Evolutionary conservation across 2,113 vertebrate genomes (phyloP), one percentile per base, ranked within the genome.

Genomic region (Eonycteris spelaea): DNA sequence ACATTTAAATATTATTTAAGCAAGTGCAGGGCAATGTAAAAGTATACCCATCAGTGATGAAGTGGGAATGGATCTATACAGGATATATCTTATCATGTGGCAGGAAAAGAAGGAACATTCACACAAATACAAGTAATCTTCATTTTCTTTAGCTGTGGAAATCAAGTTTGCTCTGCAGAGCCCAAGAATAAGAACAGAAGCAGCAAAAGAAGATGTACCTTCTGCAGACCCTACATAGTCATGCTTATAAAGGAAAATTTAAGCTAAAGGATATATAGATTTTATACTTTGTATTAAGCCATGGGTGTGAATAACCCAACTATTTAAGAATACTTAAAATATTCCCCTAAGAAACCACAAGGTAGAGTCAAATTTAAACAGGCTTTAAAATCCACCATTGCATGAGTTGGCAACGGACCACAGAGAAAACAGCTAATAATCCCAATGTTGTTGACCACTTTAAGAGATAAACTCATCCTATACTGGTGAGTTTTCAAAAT

Each of bases 281-380:
- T 67, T 90, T 83, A 77, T 28, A 74, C 33, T 83, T 74, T 88
- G 30, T 87, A 9, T 74, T 75, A 95, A 75, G 3, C 51, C 57
- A 45, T 3, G 21, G 14, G 65, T 86, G 48, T 86, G 38, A 86
- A 65, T 90, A 57, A 94, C 38, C 71, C 45, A 74, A 8, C 28
- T 86, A 43, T 78, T 96, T 73, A 40, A 94, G 45, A 90, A 80
- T n/a, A 86, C 21, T 85, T 57, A 90, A 90, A 73, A 63, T 65
- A 90, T 57, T 86, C 48, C 45, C 35, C 33, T n/a, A 86, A 57
- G 33, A 94, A 86, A 67, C 30, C 30, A 89, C 73, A 93, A 90
- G n/a, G 19, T 8, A 63, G 35, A 78, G 33, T 73, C 73, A 93
- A 90, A 85, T 85, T 84, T 90, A 78, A 70, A 68, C 28, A 53